These are phyloP conservation scores for Blennius ocellaris DNA, from an alignment of 2,113 vertebrate genomes.

Conservation along the genomic window DNA sequence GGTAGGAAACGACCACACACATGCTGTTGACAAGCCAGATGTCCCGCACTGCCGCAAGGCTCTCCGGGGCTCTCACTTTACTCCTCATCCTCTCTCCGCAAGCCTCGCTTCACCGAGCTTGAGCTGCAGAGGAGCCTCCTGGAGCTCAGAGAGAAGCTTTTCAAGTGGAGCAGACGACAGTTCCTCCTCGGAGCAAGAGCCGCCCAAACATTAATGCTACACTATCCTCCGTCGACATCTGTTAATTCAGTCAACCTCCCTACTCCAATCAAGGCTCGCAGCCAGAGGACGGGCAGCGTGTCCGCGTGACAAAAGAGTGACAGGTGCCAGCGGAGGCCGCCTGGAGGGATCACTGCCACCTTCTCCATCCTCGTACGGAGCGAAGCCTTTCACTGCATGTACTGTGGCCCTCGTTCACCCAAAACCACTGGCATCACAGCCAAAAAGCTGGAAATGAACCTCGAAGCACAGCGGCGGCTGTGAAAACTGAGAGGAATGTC, in stretches of 20 bases:
- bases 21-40: conserved; percentile 87
- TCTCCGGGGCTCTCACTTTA: conserved; percentile 76
- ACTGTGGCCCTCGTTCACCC: not conserved
- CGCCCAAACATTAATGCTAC: conserved; percentile 46
- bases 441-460: not conserved
- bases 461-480: conserved; percentile 16
- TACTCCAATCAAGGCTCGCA: conserved; percentile 39
- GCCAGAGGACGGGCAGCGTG: conserved; percentile 76
- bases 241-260: conserved; percentile 48
- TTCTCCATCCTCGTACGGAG: conserved; percentile 6
- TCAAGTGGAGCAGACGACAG: conserved; percentile 50
- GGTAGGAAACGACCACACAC: conserved; percentile 85
- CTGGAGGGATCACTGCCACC: conserved; percentile 25
- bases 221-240: conserved; percentile 38
- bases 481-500: conserved; percentile 35
- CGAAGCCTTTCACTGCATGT: not conserved
- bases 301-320: conserved; percentile 83
- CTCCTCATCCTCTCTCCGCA: conserved; percentile 42
- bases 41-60: conserved; percentile 81
- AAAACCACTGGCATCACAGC: conserved; percentile 4
- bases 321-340: conserved; percentile 85
- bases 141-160: conserved; percentile 36
- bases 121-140: conserved; percentile 21
- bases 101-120: conserved; percentile 19
- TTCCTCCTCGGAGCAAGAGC: conserved; percentile 26